Percentiles rank a stretch among this genome's conserved stretches.
Conservation (phyloP, 1,140 invertebrate species). For the Pseudomyrmex gracilis region DNA sequence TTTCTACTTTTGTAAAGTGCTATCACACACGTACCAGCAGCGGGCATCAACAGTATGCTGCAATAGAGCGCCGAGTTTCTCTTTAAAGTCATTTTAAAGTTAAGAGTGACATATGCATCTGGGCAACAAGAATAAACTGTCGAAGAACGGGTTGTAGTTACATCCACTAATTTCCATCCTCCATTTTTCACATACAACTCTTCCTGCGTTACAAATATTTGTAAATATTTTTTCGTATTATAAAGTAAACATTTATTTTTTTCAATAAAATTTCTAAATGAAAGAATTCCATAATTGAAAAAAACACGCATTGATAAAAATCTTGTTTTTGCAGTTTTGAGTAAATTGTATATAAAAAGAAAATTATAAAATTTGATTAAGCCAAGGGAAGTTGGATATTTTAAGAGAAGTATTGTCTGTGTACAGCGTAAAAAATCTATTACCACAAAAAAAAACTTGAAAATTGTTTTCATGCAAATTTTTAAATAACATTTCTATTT, state of each 20-base stretch:
- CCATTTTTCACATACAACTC: slow-evolving; percentile 76
- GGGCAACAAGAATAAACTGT: slow-evolving; percentile 85
- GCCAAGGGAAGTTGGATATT: too few species aligned
- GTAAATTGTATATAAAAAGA: too few species aligned
- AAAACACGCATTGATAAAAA: too few species aligned
- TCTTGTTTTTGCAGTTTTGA: too few species aligned
- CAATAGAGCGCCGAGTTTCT: slow-evolving; percentile 88
- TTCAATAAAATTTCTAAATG: not conserved
- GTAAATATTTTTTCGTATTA: too few species aligned
- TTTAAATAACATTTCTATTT: slow-evolving; percentile 1
- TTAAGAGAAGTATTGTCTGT: too few species aligned
- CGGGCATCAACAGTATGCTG: slow-evolving; percentile 88
- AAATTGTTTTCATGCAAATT: too few species aligned
- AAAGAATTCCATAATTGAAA: not conserved
- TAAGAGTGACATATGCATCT: slow-evolving; percentile 87
- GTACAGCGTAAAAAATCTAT: too few species aligned
- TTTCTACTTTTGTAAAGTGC: too few species aligned
- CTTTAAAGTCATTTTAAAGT: slow-evolving; percentile 85
- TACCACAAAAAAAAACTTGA: too few species aligned
- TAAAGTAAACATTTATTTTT: too few species aligned
- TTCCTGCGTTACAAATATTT: slow-evolving; percentile 5
- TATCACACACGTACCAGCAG: slow-evolving; percentile 82
- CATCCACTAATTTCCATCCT: slow-evolving; percentile 86
- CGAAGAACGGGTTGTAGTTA: slow-evolving; percentile 76
- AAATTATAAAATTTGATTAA: too few species aligned